Evolutionary conservation across 2,888 invertebrate genomes (phyloP).

Genomic region (Agonopterix arenella): DNA sequence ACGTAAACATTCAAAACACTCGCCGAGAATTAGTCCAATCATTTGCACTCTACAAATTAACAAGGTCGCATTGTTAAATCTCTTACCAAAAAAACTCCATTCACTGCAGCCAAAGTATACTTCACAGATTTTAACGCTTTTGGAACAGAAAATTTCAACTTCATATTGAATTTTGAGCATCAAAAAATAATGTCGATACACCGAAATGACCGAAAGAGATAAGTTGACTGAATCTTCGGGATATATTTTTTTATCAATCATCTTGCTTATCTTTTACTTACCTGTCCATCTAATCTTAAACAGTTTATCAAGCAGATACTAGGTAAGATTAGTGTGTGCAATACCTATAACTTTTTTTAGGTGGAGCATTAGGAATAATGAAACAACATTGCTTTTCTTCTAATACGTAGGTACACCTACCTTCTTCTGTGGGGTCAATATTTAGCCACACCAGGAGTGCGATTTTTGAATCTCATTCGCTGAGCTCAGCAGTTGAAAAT

Average conservation of each 20-base stretch:
- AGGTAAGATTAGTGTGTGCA: not conserved
- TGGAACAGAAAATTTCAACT: conserved; percentile 71
- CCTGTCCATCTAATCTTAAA: conserved; percentile 48
- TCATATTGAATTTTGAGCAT: conserved; percentile 16
- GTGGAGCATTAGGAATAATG: not conserved
- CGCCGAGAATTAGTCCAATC: no score
- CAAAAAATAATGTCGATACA: conserved; percentile 16
- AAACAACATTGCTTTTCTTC: not conserved
- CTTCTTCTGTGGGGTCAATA: no score
- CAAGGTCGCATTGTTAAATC: conserved; percentile 30
- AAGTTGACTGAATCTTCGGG: conserved; percentile 41
- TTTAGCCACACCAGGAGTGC: no score
- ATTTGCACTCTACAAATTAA: not conserved
- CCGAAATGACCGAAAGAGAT: conserved; percentile 23
- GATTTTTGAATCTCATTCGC: no score
- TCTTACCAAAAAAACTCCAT: conserved; percentile 86
- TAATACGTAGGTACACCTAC: no score
- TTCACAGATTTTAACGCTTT: conserved; percentile 72
- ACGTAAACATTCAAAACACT: no score
- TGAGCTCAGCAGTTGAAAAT: no score
- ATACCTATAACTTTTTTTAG: no score
- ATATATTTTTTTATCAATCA: conserved; percentile 51
- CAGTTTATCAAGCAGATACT: conserved; percentile 13
- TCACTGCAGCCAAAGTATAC: conserved; percentile 84
- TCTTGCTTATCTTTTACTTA: conserved; percentile 56